Percentiles rank a stretch among this genome's conserved stretches.
phyloP scores from a whole-genome alignment of 2,797 vertebrate species.

The Neostethus bicornis region DNA sequence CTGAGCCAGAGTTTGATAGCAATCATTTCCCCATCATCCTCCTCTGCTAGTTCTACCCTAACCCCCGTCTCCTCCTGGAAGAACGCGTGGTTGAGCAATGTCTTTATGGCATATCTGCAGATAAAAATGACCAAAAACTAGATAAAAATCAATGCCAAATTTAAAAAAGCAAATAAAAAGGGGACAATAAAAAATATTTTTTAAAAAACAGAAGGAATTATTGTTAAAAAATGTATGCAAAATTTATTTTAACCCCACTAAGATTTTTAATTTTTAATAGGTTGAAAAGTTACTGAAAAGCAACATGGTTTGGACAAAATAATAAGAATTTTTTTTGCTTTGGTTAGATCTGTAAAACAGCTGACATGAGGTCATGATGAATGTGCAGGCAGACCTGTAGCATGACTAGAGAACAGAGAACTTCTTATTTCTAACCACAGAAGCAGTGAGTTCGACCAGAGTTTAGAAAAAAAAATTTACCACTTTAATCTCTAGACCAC shows the following conservation, averaged over 20 bases:
- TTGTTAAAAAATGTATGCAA: neutral
- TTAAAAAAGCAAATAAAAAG: neutral
- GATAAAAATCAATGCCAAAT: neutral
- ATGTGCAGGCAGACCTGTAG: conserved; percentile 12
- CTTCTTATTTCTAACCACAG: conserved; percentile 25
- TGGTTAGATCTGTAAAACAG: conserved; percentile 22
- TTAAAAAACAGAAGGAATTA: too few species aligned
- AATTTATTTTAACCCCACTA: neutral
- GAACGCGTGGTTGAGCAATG: conserved; percentile 97
- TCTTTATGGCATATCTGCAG: conserved; percentile 94
- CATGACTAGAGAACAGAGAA: conserved; percentile 10
- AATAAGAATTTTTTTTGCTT: conserved; percentile 1
- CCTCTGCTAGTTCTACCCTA: conserved; percentile 96
- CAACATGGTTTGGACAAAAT: neutral
- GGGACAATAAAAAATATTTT: neutral
- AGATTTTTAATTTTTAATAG: conserved; percentile 15
- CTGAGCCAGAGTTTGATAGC: conserved; percentile 98
- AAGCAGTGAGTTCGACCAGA: conserved; percentile 12
- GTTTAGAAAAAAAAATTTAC: conserved; percentile 6
- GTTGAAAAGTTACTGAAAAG: neutral
- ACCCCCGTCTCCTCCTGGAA: conserved; percentile 99
- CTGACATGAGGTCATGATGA: neutral
- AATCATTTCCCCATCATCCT: conserved; percentile 98
- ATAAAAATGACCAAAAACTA: neutral
- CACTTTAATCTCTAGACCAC: neutral